A percentile compares a stretch with the other conserved stretches of the same genome.
phyloP scores from a whole-genome alignment of 2,113 vertebrate genomes.

The Theristicus caerulescens region DNA sequence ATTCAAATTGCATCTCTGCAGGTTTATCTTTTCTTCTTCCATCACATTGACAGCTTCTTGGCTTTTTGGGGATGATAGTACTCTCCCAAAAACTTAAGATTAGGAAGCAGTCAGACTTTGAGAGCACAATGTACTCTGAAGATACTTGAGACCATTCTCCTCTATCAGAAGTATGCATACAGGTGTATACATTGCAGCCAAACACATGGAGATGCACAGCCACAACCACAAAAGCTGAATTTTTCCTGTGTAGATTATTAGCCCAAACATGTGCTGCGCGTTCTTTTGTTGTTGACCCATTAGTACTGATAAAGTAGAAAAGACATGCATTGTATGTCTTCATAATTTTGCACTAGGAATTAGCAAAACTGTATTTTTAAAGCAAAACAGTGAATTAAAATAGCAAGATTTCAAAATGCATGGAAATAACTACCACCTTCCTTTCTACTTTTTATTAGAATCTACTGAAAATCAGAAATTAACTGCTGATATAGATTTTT shows the following conservation, averaged over 20 bases:
- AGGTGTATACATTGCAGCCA: background rate
- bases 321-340: too few species aligned
- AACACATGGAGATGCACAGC: background rate
- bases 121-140: background rate
- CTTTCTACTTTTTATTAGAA: background rate
- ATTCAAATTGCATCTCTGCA: background rate
- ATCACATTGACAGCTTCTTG: background rate
- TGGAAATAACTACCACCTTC: background rate
- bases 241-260: background rate
- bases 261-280: background rate
- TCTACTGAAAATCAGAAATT: background rate
- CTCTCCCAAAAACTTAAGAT: background rate
- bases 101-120: background rate
- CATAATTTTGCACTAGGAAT: background rate
- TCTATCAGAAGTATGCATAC: background rate
- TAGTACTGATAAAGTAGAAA: background rate
- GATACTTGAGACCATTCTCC: background rate
- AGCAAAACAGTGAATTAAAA: background rate
- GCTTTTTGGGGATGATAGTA: background rate
- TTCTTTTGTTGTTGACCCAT: background rate
- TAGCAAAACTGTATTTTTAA: background rate
- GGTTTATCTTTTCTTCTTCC: background rate
- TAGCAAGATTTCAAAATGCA: background rate
- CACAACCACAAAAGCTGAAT: background rate
- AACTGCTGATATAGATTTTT: background rate